Conservation (phyloP, 2,113 vertebrate genomes). For the Gobio gobio region DNA sequence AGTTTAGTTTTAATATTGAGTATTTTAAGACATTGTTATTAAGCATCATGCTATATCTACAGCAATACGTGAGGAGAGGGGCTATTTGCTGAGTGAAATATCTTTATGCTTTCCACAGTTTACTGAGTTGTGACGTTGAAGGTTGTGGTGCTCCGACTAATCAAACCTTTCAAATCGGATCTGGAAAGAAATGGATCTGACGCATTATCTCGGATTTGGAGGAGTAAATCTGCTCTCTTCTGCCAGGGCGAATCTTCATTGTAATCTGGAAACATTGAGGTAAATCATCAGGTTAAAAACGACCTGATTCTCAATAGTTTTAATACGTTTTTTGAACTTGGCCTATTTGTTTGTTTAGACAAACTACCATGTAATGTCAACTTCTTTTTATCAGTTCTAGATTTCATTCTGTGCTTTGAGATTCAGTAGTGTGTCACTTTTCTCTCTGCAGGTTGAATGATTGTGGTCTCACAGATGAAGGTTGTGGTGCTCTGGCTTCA, state of each 20-base stretch:
- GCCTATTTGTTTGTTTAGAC: not conserved
- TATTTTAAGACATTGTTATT: not conserved
- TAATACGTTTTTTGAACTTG: too few relatives aligned
- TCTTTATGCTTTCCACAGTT: too few relatives aligned
- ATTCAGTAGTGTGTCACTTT: not conserved
- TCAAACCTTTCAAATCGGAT: not conserved
- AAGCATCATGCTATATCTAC: not conserved
- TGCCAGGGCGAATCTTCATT: not conserved
- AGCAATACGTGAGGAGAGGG: not conserved
- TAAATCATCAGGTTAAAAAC: not conserved
- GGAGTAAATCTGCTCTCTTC: not conserved
- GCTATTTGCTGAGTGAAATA: not conserved
- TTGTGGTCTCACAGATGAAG: not conserved
- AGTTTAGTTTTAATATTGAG: not conserved
- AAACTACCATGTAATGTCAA: not conserved
- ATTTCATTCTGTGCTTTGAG: not conserved
- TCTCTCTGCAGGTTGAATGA: not conserved
- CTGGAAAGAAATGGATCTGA: not conserved
- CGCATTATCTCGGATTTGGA: not conserved
- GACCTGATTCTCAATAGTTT: not conserved
- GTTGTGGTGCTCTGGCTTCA: not conserved
- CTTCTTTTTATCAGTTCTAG: not conserved
- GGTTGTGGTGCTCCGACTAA: not conserved
- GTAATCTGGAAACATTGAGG: conserved; percentile 2
- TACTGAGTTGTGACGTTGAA: too few relatives aligned